Conservation (phyloP, 2,113 vertebrate species). For the Ageneiosus marmoratus region DNA sequence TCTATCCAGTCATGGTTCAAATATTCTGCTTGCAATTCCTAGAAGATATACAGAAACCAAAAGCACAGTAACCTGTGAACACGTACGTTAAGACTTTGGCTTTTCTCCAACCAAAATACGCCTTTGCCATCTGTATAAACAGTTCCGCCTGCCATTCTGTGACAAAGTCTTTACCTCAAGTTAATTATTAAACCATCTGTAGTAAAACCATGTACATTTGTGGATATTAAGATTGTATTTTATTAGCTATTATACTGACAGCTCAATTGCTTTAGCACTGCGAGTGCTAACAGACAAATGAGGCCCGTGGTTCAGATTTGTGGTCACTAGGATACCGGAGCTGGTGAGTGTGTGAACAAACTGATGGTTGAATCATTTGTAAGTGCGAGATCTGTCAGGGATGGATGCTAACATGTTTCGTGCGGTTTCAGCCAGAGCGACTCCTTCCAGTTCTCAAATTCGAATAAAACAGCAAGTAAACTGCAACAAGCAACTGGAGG, state of each 20-base stretch:
- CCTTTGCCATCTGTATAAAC: constrained; percentile 7
- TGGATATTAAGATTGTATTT: constrained; percentile 12
- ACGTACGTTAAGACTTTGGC: background rate
- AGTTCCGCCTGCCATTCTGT: background rate
- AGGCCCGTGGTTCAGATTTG: constrained; percentile 10
- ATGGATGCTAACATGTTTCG: constrained; percentile 25
- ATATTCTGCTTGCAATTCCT: background rate
- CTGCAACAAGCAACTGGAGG: background rate
- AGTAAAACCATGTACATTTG: background rate
- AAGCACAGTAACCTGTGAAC: background rate
- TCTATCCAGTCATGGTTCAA: background rate
- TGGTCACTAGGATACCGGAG: constrained; percentile 40
- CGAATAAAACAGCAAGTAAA: background rate
- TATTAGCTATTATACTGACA: background rate
- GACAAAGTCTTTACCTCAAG: background rate
- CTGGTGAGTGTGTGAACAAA: constrained; percentile 36
- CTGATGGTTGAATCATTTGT: constrained; percentile 51
- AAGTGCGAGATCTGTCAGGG: constrained; percentile 46
- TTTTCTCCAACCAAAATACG: background rate
- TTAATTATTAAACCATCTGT: background rate
- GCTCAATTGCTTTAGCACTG: constrained; percentile 16
- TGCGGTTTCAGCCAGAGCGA: background rate
- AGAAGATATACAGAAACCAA: background rate
- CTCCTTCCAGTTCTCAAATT: background rate
- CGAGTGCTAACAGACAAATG: background rate